These are phyloP conservation scores for Euzophera pinguis DNA, from an alignment of 2,888 invertebrate species.

Conservation along the genomic window DNA sequence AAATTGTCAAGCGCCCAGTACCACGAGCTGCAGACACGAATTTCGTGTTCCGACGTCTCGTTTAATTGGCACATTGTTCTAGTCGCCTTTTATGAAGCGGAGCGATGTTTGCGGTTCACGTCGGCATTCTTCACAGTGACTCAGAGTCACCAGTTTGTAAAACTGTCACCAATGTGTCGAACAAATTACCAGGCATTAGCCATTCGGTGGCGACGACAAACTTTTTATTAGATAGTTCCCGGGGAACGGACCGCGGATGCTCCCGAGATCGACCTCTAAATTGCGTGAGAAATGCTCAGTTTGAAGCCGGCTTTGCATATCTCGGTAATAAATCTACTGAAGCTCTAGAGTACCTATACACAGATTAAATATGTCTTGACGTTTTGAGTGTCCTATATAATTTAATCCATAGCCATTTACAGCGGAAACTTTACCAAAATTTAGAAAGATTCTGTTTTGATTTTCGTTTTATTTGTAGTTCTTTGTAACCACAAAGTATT, in stretches of 20 bases:
- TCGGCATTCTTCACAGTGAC: conserved; percentile 41
- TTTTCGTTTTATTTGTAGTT: too few relatives aligned
- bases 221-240: conserved; percentile 47
- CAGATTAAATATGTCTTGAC: conserved; percentile 28
- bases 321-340: conserved; percentile 48
- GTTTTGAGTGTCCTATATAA: conserved; percentile 26
- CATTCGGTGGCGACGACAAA: conserved; percentile 40
- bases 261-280: conserved; percentile 41
- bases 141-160: conserved; percentile 37
- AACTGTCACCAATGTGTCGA: conserved; percentile 39
- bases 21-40: conserved; percentile 48
- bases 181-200: conserved; percentile 45
- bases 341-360: conserved; percentile 31
- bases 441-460: too few relatives aligned
- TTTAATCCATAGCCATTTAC: conserved; percentile 28
- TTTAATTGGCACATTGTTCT: conserved; percentile 65
- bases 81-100: conserved; percentile 44
- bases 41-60: conserved; percentile 54
- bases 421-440: too few relatives aligned
- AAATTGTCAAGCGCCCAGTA: conserved; percentile 45
- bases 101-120: conserved; percentile 33
- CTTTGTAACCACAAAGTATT: too few relatives aligned
- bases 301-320: conserved; percentile 57
- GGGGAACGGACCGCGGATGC: conserved; percentile 30
- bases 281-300: conserved; percentile 58